Evolutionary conservation across 2,888 invertebrate species (phyloP), one percentile per base, ranked within the genome.

Genomic region (Gisinianus flammeolus): DNA sequence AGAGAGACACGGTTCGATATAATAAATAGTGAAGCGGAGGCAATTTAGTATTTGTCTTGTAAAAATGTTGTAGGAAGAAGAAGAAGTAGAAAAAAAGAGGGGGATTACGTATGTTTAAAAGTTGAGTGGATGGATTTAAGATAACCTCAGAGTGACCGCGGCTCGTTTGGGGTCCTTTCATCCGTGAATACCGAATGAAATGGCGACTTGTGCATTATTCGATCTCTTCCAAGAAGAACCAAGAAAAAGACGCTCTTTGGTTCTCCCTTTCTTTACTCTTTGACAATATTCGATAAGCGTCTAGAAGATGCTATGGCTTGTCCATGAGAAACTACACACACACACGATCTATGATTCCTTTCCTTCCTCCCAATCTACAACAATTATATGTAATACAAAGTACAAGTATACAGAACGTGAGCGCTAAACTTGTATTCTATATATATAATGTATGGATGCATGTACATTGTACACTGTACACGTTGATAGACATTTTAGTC

Each of bases 91-190:
- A 5, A 31, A 19, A 58, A 56, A 30, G 58, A 56, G 19, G 5
- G 28, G 71, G 52, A 72, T 70, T 70, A 70, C 52, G 69, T 35
- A 68, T 54, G 73, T 64, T 64, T 16, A 73, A 30, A 35, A 64
- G 62, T 64, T 73, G 73, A 73, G 73, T 73, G 64, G 73, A 73
- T 58, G 62, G 62, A 31, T 73, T 64, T 64, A 64, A 73, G 73
- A 73, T 73, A 73, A 73, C 73, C 73, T 73, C 64, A 62, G 58
- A 73, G 33, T 73, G 73, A 73, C 73, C 73, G 73, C 73, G 73
- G 73, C 73, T 73, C 73, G 73, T 73, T 73, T 73, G 62, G 73
- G 56, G 33, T 64, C 26, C 73, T 62, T 62, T 73, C 64, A 73
- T 73, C 73, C 73, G 16, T 73, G 62, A 62, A 44, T 73, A 73